Evolutionary conservation across 2,797 vertebrate genomes (phyloP).

Genomic region (Ctenopoma kingsleyae): DNA sequence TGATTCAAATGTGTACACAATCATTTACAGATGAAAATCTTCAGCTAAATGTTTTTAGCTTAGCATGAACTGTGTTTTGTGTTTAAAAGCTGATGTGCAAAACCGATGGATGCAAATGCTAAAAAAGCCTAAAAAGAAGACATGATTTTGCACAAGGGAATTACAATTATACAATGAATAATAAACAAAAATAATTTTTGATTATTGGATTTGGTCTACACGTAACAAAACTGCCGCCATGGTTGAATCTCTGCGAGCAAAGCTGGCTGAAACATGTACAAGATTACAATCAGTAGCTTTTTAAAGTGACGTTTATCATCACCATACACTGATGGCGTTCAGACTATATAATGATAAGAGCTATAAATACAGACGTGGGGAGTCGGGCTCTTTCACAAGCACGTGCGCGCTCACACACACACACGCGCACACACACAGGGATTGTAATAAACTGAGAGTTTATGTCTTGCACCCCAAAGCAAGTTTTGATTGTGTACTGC

Average conservation of each 20-base stretch:
- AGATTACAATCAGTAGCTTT: constrained; percentile 83
- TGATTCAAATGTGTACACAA: constrained; percentile 37
- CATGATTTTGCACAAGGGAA: constrained; percentile 42
- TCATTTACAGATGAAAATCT: constrained; percentile 23
- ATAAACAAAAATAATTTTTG: constrained; percentile 26
- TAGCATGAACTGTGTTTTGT: background rate
- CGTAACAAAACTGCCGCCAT: constrained; percentile 46
- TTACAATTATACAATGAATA: constrained; percentile 31
- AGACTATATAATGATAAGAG: constrained; percentile 53
- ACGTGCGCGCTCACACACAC: background rate
- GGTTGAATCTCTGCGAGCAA: constrained; percentile 59
- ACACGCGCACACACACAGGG: background rate
- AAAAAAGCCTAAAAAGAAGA: constrained; percentile 15
- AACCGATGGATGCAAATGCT: constrained; percentile 10
- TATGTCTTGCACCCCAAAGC: constrained; percentile 56
- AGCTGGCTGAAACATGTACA: constrained; percentile 55
- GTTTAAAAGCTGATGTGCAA: background rate
- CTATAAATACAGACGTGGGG: constrained; percentile 57
- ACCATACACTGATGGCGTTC: constrained; percentile 62
- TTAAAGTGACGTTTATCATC: constrained; percentile 82
- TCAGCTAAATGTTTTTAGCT: background rate
- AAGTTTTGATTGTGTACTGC: constrained; percentile 74
- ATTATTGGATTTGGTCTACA: constrained; percentile 72
- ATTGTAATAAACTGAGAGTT: constrained; percentile 56
- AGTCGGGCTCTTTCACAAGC: constrained; percentile 37